phyloP scores from a whole-genome alignment of 2,113 vertebrate species.

The Heloderma charlesbogerti region DNA sequence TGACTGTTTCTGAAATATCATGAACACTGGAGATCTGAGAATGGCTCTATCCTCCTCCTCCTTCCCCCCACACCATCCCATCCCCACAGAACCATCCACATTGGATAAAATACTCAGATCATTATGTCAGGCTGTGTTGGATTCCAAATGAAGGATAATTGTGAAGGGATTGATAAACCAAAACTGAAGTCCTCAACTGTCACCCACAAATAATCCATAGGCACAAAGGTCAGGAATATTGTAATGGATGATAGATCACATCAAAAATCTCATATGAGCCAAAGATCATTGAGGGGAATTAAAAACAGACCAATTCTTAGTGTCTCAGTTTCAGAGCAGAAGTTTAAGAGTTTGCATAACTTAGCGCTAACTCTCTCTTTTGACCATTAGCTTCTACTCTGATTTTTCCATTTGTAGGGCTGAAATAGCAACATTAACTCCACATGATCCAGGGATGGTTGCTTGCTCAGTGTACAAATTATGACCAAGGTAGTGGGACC shows the following conservation, averaged over 20 bases:
- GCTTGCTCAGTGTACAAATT: not conserved
- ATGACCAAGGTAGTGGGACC: not conserved
- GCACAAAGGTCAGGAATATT: not conserved
- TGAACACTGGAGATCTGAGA: conserved; percentile 26
- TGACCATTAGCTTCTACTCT: conserved; percentile 36
- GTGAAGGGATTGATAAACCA: conserved; percentile 20
- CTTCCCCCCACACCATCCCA: not conserved
- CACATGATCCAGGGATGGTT: not conserved
- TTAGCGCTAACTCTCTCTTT: not conserved
- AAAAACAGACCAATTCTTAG: not conserved
- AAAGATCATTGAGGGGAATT: not conserved
- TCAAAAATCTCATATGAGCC: not conserved
- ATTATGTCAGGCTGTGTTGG: conserved; percentile 21
- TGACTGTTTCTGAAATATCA: not conserved
- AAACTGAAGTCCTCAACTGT: not conserved
- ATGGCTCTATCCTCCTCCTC: not conserved
- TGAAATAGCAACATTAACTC: not conserved
- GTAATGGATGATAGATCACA: not conserved
- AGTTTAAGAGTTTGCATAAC: not conserved
- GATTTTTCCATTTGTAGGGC: conserved; percentile 15
- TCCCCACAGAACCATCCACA: not conserved
- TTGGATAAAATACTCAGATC: conserved; percentile 2
- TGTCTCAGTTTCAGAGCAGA: not conserved
- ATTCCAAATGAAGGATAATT: not conserved
- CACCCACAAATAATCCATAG: conserved; percentile 6